Base-by-base conservation (phyloP, 2,888 invertebrate genomes). In the Lasioglossum leucozonium region DNA sequence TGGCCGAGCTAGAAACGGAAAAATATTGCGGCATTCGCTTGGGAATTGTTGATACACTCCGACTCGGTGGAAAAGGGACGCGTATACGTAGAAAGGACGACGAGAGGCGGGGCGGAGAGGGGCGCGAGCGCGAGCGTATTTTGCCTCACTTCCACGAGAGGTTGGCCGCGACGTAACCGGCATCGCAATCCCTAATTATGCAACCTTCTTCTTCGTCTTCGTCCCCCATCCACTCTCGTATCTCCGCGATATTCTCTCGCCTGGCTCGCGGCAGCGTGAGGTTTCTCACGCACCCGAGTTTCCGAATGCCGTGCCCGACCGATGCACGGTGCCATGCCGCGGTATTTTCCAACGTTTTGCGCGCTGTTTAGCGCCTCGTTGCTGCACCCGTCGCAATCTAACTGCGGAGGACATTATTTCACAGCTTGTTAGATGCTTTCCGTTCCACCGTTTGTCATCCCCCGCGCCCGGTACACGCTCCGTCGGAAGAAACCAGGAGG, bases 161-260 rank as follows among this genome's bases (percentile, higher is more conserved):
- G 83, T 75, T 86, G 69, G 80, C 79, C 82, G 71, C 88, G 80
- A 87, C 81, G 90, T 88, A 91, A 91, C 87, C 76, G 83, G 77
- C 92, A 92, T 92, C 90, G 93, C 92, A 92, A 93, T 93, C 91
- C 91, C 85, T 93, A 93, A 93, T 93, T 93, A 93, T 93, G 93
- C 93, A 93, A 93, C 91, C 87, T 89, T 91, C 87, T 88, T 90
- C 90, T 89, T 88, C 84, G 72, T 86, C 83, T 79, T 88, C 84
- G 79, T 81, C 81, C 77, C 77, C 72, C 79, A 69, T 73, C 69
- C 37, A 77, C 51, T 51, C 65, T 62, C 58, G 67, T 75, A 72
- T 77, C 86, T 47, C 79, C 34, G 72, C 44, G 79, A 82, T 79
- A 74, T 80, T 76, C 82, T 89, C 88, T 87, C 83, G 74, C 72